Evolutionary conservation across 2,888 invertebrate species (phyloP).

Genomic region (Epiblema foenella): DNA sequence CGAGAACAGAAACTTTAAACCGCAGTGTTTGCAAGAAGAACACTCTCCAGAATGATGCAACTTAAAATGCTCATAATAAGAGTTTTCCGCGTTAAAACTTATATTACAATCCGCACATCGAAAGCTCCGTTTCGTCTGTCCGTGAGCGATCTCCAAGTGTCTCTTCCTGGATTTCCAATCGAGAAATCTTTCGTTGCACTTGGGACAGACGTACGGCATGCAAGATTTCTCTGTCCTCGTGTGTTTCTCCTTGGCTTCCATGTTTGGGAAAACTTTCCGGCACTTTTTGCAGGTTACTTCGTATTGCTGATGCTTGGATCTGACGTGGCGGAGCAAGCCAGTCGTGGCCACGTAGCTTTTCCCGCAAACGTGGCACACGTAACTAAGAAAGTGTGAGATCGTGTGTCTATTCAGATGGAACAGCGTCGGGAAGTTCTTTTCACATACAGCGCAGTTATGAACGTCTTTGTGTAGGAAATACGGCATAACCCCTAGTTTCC

Average conservation of each 20-base stretch:
- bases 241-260: conserved; percentile 75
- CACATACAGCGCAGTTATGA: conserved; percentile 69
- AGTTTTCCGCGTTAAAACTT: conserved; percentile 64
- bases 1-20: conserved; percentile 69
- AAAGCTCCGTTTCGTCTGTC: conserved; percentile 61
- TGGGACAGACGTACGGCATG: conserved; percentile 74
- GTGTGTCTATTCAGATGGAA: conserved; percentile 75
- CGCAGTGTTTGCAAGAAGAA: conserved; percentile 72
- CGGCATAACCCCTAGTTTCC: conserved; percentile 74
- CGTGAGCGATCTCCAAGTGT: conserved; percentile 73
- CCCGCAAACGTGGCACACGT: conserved; percentile 76
- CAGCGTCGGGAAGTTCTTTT: conserved; percentile 67
- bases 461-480: conserved; percentile 65
- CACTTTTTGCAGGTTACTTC: conserved; percentile 71
- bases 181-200: conserved; percentile 71
- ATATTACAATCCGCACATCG: conserved; percentile 71
- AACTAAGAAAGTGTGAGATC: conserved; percentile 73
- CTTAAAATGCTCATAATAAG: conserved; percentile 74
- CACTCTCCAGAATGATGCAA: conserved; percentile 73
- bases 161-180: conserved; percentile 68
- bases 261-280: conserved; percentile 69
- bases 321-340: conserved; percentile 67
- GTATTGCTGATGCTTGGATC: conserved; percentile 73
- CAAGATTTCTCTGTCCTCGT: conserved; percentile 70
- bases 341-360: conserved; percentile 74